A percentile compares a stretch with the other conserved stretches of the same genome.
Evolutionary conservation across 2,797 vertebrate genomes (phyloP).

Genomic region (Chanos chanos): DNA sequence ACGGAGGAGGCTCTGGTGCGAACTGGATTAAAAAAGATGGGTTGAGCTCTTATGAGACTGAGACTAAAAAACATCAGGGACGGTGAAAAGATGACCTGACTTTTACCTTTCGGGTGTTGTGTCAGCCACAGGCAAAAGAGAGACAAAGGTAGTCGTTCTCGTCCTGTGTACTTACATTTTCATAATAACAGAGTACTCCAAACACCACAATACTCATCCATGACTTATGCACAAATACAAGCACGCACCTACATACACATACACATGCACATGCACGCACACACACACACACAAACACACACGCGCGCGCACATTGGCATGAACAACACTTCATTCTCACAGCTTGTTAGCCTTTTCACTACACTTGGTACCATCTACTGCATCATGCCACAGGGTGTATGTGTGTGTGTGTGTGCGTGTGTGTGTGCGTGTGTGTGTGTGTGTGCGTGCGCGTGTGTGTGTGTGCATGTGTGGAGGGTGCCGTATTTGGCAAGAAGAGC

Average conservation of each 20-base stretch:
- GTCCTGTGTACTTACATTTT: too few relatives aligned
- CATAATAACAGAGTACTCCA: slow-evolving; percentile 33
- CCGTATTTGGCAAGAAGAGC: slow-evolving; percentile 67
- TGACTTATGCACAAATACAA: slow-evolving; percentile 57
- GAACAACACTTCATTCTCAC: slow-evolving; percentile 29
- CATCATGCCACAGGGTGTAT: slow-evolving; percentile 8
- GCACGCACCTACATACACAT: too few relatives aligned
- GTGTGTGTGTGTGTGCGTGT: slow-evolving; percentile 11
- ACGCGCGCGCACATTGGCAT: neutral
- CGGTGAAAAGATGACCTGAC: too few relatives aligned
- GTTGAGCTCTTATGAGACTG: slow-evolving; percentile 66
- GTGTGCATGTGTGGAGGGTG: slow-evolving; percentile 53
- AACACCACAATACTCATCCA: too few relatives aligned
- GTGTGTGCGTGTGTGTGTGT: slow-evolving; percentile 7
- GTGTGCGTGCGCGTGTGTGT: slow-evolving; percentile 10
- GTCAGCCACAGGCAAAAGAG: too few relatives aligned
- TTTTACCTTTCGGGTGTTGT: slow-evolving; percentile 60
- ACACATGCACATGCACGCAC: neutral
- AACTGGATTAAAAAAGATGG: slow-evolving; percentile 63
- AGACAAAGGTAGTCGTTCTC: too few relatives aligned
- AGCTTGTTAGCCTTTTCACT: slow-evolving; percentile 39
- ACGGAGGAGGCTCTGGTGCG: slow-evolving; percentile 62
- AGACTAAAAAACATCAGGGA: slow-evolving; percentile 38
- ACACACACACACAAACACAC: slow-evolving; percentile 8
- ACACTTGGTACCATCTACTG: slow-evolving; percentile 41